Evolutionary conservation across 2,888 invertebrate species (phyloP), one percentile per base, ranked within the genome.

Genomic region (Ectropis crepuscularia): DNA sequence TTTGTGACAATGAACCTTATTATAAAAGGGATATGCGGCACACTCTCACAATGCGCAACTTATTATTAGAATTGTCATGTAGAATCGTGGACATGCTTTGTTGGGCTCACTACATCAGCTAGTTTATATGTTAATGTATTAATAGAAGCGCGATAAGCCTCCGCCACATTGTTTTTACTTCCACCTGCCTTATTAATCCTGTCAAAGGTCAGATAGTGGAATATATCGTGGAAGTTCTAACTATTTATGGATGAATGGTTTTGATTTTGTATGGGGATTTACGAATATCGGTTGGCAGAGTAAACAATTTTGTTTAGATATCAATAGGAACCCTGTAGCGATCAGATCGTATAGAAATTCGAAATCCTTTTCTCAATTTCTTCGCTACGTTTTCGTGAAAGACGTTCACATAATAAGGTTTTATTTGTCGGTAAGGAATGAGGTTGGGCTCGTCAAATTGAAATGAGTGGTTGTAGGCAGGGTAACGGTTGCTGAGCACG

Each of bases 401-500:
- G 57, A 67, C 57, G 57, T 69, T 38, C 63, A 62, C 47, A 59
- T 63, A 67, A 68, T 75, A 67, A 72, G 68, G 68, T 72, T 75
- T 74, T 74, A 74, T 77, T 68, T 71, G 67, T 74, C 37, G 64
- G 66, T 63, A 63, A 64, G 58, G 55, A 75, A 77, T 80, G 73
- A 77, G 77, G 74, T 75, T 67, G 70, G 71, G 71, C 75, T 79
- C 76, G 78, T 83, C 78, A 83, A 83, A 83, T 83, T 75, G 75
- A 75, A 81, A 80, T 78, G 79, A 81, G 76, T 79, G 75, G 74
- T 73, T 77, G 79, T 83, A 64, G 71, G 70, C 74, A 28, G 71
- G 77, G 74, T 84, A 83, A 85, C 79, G 77, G 77, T 74, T 75
- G 72, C 67, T 67, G 69, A 76, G 75, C 85, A 86, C 81, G 83